Evolutionary conservation across 2,888 invertebrate species (phyloP).

Genomic region (Lycia hirtaria): DNA sequence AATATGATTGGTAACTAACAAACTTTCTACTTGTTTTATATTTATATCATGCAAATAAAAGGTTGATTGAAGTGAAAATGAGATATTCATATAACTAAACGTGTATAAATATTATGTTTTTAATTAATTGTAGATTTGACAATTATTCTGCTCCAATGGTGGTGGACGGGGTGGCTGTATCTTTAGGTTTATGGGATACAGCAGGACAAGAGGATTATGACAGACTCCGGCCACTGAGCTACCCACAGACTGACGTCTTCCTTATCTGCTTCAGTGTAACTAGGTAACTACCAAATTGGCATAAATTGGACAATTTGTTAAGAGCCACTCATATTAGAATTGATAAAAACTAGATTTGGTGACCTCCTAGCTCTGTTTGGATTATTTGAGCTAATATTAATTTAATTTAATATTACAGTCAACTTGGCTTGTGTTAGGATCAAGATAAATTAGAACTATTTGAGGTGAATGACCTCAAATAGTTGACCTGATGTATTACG

Average conservation of each 20-base stretch:
- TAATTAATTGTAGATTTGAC: constrained; percentile 91
- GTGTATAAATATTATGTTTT: neutral
- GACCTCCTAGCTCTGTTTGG: too few relatives aligned
- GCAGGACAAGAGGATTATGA: constrained; percentile 99
- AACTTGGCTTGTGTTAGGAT: too few relatives aligned
- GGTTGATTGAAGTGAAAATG: neutral
- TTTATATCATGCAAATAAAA: neutral
- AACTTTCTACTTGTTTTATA: too few relatives aligned
- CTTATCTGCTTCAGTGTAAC: constrained; percentile 99
- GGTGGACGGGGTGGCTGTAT: constrained; percentile 98
- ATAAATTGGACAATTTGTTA: constrained; percentile 17
- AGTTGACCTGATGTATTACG: too few relatives aligned
- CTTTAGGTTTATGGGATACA: constrained; percentile 98
- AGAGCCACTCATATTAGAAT: neutral
- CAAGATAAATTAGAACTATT: too few relatives aligned
- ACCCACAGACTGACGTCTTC: constrained; percentile 99
- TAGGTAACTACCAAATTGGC: constrained; percentile 62
- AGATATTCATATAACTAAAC: neutral
- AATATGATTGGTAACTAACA: too few relatives aligned
- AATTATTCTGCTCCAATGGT: constrained; percentile 99
- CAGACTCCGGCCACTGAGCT: constrained; percentile 96
- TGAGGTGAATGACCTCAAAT: too few relatives aligned
- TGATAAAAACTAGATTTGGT: constrained; percentile 8
- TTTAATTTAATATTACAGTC: too few relatives aligned
- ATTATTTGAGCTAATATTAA: too few relatives aligned